A percentile compares a stretch with the other conserved stretches of the same genome.
phyloP scores from a whole-genome alignment of 2,113 vertebrate genomes.

The Mohoua ochrocephala region DNA sequence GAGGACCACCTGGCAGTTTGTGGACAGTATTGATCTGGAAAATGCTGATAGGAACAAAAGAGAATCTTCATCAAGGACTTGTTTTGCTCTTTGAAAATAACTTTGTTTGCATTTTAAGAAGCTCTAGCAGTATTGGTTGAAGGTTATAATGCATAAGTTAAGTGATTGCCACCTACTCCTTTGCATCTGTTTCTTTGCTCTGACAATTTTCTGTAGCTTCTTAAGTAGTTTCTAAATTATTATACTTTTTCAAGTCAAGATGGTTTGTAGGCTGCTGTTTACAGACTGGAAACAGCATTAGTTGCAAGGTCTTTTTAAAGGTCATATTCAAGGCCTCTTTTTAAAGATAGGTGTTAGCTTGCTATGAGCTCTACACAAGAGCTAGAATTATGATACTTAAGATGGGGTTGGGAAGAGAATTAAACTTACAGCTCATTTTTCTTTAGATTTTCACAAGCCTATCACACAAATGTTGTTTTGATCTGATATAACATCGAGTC shows the following conservation, averaged over 20 bases:
- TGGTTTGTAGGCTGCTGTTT: not conserved
- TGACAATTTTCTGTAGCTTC: not conserved
- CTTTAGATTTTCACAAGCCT: not conserved
- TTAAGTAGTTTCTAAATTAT: not conserved
- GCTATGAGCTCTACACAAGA: not conserved
- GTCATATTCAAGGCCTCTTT: not conserved
- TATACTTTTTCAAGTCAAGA: not conserved
- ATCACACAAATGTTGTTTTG: not conserved
- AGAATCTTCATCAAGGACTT: not conserved
- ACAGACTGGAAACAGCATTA: not conserved
- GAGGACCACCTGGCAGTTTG: not conserved
- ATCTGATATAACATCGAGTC: not conserved
- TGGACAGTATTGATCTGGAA: not conserved
- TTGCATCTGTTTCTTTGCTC: not conserved
- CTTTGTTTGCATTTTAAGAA: not conserved
- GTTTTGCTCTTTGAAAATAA: not conserved
- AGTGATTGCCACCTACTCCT: not conserved
- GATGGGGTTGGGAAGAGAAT: not conserved
- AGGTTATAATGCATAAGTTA: not conserved
- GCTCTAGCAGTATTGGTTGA: not conserved
- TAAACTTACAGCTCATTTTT: not conserved
- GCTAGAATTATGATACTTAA: not conserved
- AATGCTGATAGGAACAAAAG: not conserved
- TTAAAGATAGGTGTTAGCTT: not conserved
- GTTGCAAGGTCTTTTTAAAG: not conserved